These are phyloP conservation scores for Stenopsyche tienmushanensis DNA, from an alignment of 1,140 invertebrate species.

Conservation along the genomic window DNA sequence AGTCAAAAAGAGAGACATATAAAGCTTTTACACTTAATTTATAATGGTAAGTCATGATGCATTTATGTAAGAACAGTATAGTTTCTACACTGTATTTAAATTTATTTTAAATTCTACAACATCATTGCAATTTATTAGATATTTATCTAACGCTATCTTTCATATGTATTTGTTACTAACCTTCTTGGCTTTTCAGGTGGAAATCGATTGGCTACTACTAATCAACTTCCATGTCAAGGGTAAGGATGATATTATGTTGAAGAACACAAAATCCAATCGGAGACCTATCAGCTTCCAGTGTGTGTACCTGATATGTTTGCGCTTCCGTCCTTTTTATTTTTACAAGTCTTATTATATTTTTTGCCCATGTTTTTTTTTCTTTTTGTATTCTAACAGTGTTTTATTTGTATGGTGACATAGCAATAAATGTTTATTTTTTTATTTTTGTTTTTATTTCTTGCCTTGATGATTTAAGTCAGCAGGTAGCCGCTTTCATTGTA, in stretches of 20 bases:
- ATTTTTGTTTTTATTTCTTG: conserved; percentile 42
- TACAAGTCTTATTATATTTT: not conserved
- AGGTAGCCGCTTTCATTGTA: conserved; percentile 15
- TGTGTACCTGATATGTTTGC: conserved; percentile 36
- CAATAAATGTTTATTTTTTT: conserved; percentile 41
- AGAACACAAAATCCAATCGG: conserved; percentile 17
- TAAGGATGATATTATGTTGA: conserved; percentile 13
- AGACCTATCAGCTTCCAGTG: conserved; percentile 13
- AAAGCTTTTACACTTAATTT: no score
- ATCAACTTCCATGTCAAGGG: not conserved
- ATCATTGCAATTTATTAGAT: no score
- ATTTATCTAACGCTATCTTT: no score
- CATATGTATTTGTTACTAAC: conserved; percentile 32
- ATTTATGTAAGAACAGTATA: no score
- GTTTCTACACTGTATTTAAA: no score
- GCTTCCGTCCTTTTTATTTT: conserved; percentile 34
- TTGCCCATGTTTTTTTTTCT: not conserved
- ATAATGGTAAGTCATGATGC: no score
- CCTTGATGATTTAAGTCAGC: conserved; percentile 22
- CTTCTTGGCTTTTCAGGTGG: conserved; percentile 34
- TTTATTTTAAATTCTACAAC: no score
- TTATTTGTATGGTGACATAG: conserved; percentile 41
- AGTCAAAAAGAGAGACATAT: no score
- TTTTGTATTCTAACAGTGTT: conserved; percentile 41
- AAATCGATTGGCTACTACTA: not conserved